These are phyloP conservation scores for Macaria notata DNA, from an alignment of 2,888 invertebrate genomes.

Conservation along the genomic window DNA sequence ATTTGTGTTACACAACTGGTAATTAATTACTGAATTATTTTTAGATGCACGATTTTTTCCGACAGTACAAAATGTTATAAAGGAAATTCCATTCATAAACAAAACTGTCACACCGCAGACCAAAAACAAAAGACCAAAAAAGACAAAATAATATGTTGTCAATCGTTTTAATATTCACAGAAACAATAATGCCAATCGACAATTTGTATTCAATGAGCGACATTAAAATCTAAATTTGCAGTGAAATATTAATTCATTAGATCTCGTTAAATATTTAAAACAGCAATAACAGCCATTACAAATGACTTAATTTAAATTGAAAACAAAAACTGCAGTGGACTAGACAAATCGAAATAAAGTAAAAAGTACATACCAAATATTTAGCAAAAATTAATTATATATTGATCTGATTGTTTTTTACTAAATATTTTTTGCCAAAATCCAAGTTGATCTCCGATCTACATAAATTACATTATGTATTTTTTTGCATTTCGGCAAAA, in stretches of 20 bases:
- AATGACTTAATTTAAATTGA: slow-evolving; percentile 51
- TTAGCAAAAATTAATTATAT: too few species aligned
- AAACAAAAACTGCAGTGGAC: slow-evolving; percentile 6
- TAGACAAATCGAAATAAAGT: slow-evolving; percentile 13
- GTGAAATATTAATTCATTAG: slow-evolving; percentile 74
- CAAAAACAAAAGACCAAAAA: slow-evolving; percentile 42
- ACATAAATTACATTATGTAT: background rate
- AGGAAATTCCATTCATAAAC: slow-evolving; percentile 59
- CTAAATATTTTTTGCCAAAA: background rate
- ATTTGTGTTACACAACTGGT: too few species aligned
- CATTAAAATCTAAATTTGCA: slow-evolving; percentile 59
- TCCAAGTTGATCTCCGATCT: background rate
- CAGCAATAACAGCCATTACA: slow-evolving; percentile 48
- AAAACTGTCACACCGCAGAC: slow-evolving; percentile 36
- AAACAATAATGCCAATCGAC: slow-evolving; percentile 65
- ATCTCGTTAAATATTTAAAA: slow-evolving; percentile 77
- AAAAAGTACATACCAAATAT: background rate
- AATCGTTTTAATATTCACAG: slow-evolving; percentile 43
- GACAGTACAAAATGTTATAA: slow-evolving; percentile 34
- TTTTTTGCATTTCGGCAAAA: slow-evolving; percentile 53
- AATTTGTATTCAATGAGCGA: slow-evolving; percentile 73
- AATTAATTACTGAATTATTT: too few species aligned
- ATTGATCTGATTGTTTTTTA: background rate
- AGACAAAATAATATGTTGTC: slow-evolving; percentile 38
- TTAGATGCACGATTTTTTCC: slow-evolving; percentile 20